A percentile compares a stretch with the other conserved stretches of the same genome.
Conservation (phyloP, 2,888 invertebrate genomes). For the Eumacrocentrus americanus region DNA sequence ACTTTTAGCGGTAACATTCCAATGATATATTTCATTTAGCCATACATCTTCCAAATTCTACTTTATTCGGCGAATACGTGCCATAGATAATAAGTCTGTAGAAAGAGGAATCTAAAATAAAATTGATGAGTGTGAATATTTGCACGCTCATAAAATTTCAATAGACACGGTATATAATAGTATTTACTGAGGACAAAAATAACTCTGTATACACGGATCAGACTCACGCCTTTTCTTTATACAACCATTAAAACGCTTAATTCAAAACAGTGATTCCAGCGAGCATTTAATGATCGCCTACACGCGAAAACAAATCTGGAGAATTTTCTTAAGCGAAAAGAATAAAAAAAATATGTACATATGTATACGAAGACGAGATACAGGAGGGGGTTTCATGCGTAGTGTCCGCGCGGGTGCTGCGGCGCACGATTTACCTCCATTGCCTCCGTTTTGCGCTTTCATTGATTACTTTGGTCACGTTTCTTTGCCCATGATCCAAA, state of each 20-base stretch:
- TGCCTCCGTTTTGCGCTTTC: slow-evolving; percentile 16
- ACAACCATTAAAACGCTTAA: neutral
- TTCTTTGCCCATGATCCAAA: slow-evolving; percentile 29
- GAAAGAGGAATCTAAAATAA: neutral
- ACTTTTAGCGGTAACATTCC: too few species aligned
- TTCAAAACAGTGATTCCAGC: slow-evolving; percentile 4
- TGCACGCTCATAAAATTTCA: neutral
- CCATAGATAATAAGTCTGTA: too few species aligned
- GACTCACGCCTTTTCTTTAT: neutral
- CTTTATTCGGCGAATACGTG: too few species aligned
- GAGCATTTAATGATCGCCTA: slow-evolving; percentile 9
- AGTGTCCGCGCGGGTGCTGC: slow-evolving; percentile 30
- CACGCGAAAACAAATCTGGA: slow-evolving; percentile 9
- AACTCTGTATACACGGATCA: neutral
- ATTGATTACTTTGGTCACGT: slow-evolving; percentile 31
- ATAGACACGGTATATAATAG: neutral
- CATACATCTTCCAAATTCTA: too few species aligned
- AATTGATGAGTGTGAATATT: slow-evolving; percentile 1
- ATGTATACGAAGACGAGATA: neutral
- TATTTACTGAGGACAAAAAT: neutral
- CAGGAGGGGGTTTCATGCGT: slow-evolving; percentile 4
- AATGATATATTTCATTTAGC: too few species aligned
- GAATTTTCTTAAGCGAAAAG: neutral
- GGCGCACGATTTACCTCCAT: slow-evolving; percentile 21
- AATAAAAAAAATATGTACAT: slow-evolving; percentile 9